These are phyloP conservation scores for Nebria salina DNA, from an alignment of 2,888 invertebrate genomes.

Conservation along the genomic window DNA sequence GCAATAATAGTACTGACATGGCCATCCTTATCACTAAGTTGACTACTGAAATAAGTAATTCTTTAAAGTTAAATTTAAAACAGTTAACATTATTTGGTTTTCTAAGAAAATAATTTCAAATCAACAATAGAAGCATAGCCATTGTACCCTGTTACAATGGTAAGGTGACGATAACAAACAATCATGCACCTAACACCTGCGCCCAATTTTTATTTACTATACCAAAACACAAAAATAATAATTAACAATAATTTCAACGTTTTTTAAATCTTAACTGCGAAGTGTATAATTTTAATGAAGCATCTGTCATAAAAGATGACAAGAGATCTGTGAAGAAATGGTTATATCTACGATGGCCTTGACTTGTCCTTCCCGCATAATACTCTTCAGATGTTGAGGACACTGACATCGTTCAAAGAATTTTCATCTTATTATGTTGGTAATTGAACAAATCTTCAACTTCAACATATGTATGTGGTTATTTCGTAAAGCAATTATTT, in stretches of 20 bases:
- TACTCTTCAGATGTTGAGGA: neutral
- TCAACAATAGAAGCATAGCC: neutral
- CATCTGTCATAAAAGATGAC: conserved; percentile 12
- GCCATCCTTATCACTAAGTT: too few species aligned
- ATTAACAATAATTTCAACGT: neutral
- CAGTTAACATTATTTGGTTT: neutral
- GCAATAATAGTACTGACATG: too few species aligned
- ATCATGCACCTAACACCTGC: neutral
- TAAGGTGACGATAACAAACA: neutral
- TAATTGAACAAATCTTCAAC: neutral
- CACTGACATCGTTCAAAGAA: neutral
- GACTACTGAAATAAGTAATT: neutral
- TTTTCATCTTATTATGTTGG: neutral
- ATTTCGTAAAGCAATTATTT: conserved; percentile 1
- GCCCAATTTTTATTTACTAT: neutral
- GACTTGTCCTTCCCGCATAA: conserved; percentile 31
- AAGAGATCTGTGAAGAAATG: conserved; percentile 24
- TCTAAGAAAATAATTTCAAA: neutral
- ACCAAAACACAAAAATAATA: neutral
- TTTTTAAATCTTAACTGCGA: neutral
- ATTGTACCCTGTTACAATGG: neutral
- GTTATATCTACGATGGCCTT: conserved; percentile 26
- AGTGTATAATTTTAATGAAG: conserved; percentile 3
- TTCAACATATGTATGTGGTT: neutral
- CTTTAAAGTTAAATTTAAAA: neutral